Evolutionary conservation across 2,797 vertebrate species (phyloP).

Genomic region (Gymnopithys bicolor): DNA sequence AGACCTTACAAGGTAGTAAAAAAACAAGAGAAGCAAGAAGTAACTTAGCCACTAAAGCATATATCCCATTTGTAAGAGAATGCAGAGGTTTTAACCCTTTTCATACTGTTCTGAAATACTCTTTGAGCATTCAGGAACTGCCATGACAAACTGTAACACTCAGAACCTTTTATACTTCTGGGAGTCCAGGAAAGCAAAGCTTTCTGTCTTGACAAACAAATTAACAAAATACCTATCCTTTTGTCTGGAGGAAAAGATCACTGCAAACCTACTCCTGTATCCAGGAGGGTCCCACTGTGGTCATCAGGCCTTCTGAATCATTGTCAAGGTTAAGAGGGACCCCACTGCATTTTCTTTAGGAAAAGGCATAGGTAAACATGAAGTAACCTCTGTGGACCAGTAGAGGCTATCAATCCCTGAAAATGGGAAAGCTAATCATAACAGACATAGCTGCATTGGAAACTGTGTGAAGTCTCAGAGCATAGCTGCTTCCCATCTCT

Average conservation of each 20-base stretch:
- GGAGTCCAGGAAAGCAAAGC: neutral
- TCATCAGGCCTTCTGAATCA: neutral
- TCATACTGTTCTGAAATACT: neutral
- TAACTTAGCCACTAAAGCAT: neutral
- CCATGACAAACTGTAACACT: neutral
- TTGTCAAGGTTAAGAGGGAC: neutral
- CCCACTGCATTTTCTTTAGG: neutral
- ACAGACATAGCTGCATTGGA: neutral
- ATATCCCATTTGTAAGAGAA: neutral
- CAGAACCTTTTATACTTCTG: neutral
- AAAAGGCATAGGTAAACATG: neutral
- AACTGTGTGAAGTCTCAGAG: neutral
- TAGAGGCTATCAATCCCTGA: neutral
- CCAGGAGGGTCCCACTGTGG: neutral
- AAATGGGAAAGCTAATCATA: neutral
- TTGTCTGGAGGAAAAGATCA: neutral
- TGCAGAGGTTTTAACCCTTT: neutral
- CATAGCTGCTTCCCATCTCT: neutral
- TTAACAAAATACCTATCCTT: neutral
- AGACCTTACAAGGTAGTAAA: neutral
- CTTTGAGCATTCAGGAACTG: neutral
- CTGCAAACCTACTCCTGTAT: neutral
- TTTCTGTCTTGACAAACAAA: neutral
- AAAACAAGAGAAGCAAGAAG: neutral
- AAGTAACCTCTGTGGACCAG: neutral